These are phyloP conservation scores for Masnerella sp. DNA, from an alignment of 2,888 invertebrate species.

Conservation along the genomic window DNA sequence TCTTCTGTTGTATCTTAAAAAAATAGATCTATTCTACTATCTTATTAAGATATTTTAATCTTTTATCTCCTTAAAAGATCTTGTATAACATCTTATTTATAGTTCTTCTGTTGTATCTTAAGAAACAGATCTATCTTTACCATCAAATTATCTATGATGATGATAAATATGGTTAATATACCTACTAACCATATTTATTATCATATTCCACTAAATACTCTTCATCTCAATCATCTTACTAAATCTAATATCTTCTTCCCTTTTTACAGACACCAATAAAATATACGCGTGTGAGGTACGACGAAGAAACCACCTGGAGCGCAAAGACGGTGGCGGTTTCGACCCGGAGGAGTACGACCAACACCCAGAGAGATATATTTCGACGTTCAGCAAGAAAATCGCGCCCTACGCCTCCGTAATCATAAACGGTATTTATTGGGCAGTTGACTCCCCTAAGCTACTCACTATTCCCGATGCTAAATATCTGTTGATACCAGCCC, in stretches of 20 bases:
- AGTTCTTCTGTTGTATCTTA: too few species aligned
- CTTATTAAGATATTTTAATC: too few species aligned
- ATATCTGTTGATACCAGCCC: conserved; percentile 90
- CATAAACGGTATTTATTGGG: conserved; percentile 99
- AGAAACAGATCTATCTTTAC: too few species aligned
- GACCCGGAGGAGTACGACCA: conserved; percentile 94
- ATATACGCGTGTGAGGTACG: conserved; percentile 98
- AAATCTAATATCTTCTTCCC: background rate
- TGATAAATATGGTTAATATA: too few species aligned
- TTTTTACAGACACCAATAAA: conserved; percentile 88
- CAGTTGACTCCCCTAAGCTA: conserved; percentile 96
- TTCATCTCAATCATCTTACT: too few species aligned
- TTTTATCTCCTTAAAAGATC: too few species aligned
- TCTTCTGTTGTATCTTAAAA: too few species aligned
- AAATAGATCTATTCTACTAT: too few species aligned
- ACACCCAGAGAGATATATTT: conserved; percentile 95
- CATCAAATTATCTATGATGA: too few species aligned
- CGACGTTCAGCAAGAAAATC: conserved; percentile 97
- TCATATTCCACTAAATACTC: too few species aligned
- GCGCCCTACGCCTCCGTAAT: conserved; percentile 98
- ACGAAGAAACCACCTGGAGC: conserved; percentile 93
- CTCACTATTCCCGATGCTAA: conserved; percentile 99
- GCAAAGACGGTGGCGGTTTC: conserved; percentile 95
- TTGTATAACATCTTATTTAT: too few species aligned
- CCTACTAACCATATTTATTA: too few species aligned